A percentile compares a stretch with the other conserved stretches of the same genome.
Evolutionary conservation across 92 coral and sea anemone species (phyloP).

Genomic region (Epizoanthus scotinus): DNA sequence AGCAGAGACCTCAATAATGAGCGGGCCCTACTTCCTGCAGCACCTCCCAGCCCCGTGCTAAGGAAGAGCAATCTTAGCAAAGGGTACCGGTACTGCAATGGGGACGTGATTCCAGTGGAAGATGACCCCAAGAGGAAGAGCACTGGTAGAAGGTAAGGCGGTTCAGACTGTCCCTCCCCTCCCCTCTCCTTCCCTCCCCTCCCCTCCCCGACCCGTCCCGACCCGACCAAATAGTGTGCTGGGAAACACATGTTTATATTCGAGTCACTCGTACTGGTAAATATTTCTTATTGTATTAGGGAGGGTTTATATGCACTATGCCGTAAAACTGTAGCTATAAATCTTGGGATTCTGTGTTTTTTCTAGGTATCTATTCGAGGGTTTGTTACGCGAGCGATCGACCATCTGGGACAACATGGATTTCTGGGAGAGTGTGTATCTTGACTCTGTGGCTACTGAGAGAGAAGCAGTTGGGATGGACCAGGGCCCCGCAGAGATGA

Average conservation of each 20-base stretch:
- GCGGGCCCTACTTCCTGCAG: slow-evolving; percentile 49
- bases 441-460: slow-evolving; percentile 93
- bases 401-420: slow-evolving; percentile 98
- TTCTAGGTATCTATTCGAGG: slow-evolving; percentile 81
- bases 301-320: no score
- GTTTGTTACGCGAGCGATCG: slow-evolving; percentile 78
- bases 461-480: slow-evolving; percentile 95
- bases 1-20: slow-evolving; percentile 62
- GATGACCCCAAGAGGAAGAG: slow-evolving; percentile 62
- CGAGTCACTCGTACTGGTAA: no score
- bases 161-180: no score
- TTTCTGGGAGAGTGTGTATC: slow-evolving; percentile 92
- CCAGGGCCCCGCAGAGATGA: slow-evolving; percentile 93
- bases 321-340: no score
- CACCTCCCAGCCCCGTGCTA: slow-evolving; percentile 75
- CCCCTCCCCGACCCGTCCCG: no score
- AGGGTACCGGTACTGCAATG: slow-evolving; percentile 88
- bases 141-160: slow-evolving; percentile 69
- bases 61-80: slow-evolving; percentile 89
- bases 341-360: slow-evolving; percentile 1
- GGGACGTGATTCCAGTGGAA: slow-evolving; percentile 82
- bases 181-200: no score
- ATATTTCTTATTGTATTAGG: no score
- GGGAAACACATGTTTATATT: no score
- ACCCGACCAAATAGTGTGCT: no score